phyloP scores from a whole-genome alignment of 1,140 invertebrate genomes.

The Hypsibius dujardini region DNA sequence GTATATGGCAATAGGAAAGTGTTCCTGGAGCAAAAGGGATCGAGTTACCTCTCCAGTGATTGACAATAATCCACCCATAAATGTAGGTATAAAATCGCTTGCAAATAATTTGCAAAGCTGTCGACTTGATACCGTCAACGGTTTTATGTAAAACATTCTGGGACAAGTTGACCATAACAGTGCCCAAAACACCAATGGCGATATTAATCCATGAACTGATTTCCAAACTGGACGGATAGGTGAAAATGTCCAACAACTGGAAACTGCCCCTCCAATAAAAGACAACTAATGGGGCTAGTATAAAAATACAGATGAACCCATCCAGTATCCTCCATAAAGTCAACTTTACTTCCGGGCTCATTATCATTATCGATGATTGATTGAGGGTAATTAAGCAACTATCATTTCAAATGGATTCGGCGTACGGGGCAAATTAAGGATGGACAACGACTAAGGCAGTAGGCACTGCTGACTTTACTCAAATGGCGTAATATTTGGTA shows the following conservation, averaged over 20 bases:
- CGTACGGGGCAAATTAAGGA: too few species aligned
- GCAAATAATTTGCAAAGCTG: not conserved
- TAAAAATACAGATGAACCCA: conserved; percentile 45
- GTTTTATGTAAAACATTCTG: conserved; percentile 40
- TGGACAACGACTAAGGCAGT: too few species aligned
- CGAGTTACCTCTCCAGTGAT: conserved; percentile 51
- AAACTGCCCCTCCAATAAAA: conserved; percentile 68
- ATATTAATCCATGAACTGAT: conserved; percentile 47
- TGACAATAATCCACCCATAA: conserved; percentile 36
- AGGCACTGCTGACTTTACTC: too few species aligned
- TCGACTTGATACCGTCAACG: not conserved
- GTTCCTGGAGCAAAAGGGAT: not conserved
- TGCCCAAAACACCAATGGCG: conserved; percentile 45
- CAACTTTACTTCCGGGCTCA: too few species aligned
- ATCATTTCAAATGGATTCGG: too few species aligned
- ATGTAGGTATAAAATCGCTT: not conserved
- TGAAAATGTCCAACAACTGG: conserved; percentile 52
- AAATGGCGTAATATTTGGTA: too few species aligned
- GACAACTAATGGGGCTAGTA: conserved; percentile 58
- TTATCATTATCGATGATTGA: too few species aligned
- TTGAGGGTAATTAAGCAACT: too few species aligned
- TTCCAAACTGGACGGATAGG: conserved; percentile 42
- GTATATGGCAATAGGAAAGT: not conserved
- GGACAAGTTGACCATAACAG: conserved; percentile 45
- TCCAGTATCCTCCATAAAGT: conserved; percentile 36